A percentile compares a stretch with the other conserved stretches of the same genome.
These are phyloP conservation scores for Psilopsiagon aurifrons DNA, from an alignment of 2,113 vertebrate species.

Conservation along the genomic window DNA sequence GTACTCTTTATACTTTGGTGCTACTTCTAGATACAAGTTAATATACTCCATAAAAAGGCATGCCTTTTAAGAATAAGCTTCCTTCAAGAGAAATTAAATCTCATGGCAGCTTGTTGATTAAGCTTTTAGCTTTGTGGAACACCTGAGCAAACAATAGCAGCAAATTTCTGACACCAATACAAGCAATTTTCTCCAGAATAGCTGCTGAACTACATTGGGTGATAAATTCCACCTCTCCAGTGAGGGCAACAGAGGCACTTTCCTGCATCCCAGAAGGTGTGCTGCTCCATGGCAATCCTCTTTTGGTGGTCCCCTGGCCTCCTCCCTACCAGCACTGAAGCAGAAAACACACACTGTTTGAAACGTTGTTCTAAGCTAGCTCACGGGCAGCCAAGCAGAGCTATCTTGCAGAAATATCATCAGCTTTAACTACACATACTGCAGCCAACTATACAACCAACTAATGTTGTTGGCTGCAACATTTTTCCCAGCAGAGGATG, in stretches of 20 bases:
- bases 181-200: neutral
- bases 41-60: neutral
- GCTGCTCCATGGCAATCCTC: conserved; percentile 26
- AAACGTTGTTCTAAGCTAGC: neutral
- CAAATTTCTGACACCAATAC: neutral
- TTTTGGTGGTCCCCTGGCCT: neutral
- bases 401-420: neutral
- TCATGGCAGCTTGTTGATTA: neutral
- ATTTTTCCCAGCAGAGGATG: neutral
- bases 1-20: neutral
- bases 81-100: neutral
- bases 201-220: neutral
- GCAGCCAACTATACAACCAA: neutral
- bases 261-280: conserved; percentile 38
- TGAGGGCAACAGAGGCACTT: neutral
- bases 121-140: neutral
- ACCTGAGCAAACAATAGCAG: neutral
- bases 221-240: neutral
- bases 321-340: neutral
- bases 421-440: conserved; percentile 8
- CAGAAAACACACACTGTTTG: neutral
- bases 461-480: neutral
- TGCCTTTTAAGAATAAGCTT: neutral
- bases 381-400: neutral
- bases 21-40: neutral